Percentiles rank a stretch among this genome's conserved stretches.
Evolutionary conservation across 2,113 vertebrate genomes (phyloP).

Genomic region (Erythrocebus patas): DNA sequence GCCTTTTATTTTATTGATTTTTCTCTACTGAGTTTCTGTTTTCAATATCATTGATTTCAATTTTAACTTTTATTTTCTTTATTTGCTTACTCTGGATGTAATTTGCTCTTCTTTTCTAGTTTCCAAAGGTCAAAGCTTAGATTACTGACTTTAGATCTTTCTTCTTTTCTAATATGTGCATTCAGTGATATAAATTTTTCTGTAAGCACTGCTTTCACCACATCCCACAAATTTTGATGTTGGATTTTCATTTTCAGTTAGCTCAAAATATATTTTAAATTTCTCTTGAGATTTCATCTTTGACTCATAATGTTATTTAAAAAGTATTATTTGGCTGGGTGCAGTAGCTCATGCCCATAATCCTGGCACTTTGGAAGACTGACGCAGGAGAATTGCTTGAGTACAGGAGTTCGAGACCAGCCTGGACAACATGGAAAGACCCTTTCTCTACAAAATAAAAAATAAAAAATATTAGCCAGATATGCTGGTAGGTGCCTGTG

Average conservation of each 20-base stretch:
- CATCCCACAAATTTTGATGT: not conserved
- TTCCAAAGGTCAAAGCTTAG: not conserved
- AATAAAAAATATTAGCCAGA: not conserved
- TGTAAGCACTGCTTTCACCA: not conserved
- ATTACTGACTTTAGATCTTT: constrained; percentile 27
- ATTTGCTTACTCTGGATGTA: not conserved
- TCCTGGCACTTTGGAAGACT: not conserved
- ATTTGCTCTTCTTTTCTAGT: not conserved
- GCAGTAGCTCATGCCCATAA: not conserved
- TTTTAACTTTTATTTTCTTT: not conserved
- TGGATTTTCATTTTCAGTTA: constrained; percentile 32
- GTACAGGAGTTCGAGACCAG: not conserved
- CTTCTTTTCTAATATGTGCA: not conserved
- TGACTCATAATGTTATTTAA: not conserved
- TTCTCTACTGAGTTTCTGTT: not conserved
- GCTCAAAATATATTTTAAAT: not conserved
- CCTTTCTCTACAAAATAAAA: not conserved
- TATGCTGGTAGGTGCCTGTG: not conserved
- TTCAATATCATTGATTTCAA: not conserved
- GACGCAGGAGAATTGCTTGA: not conserved
- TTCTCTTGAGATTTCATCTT: not conserved
- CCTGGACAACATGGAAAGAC: not conserved
- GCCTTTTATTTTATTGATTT: constrained; percentile 22
- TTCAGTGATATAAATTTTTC: not conserved
- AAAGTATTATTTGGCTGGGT: not conserved